These are phyloP conservation scores for Cerastis leucographa DNA, from an alignment of 2,888 invertebrate genomes.

Conservation along the genomic window DNA sequence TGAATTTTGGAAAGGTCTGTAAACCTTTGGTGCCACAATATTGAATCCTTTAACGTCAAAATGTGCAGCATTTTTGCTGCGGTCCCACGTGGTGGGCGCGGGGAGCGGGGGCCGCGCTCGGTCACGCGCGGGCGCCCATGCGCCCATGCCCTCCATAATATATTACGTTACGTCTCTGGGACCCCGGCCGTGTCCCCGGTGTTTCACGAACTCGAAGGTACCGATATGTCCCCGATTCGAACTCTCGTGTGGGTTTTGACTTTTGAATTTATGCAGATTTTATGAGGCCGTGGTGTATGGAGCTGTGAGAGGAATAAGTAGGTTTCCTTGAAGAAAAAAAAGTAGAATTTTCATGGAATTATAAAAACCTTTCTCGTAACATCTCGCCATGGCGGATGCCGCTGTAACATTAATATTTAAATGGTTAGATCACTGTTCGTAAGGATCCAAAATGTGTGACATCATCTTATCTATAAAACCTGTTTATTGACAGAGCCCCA, in stretches of 20 bases:
- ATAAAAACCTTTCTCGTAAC: neutral
- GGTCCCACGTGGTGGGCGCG: conserved; percentile 18
- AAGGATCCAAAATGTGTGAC: conserved; percentile 16
- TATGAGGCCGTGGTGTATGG: conserved; percentile 4
- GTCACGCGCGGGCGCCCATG: conserved; percentile 60
- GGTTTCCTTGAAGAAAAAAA: neutral
- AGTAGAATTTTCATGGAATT: neutral
- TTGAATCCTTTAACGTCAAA: conserved; percentile 10
- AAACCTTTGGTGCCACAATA: conserved; percentile 1
- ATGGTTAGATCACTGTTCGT: conserved; percentile 10
- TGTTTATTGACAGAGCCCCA: neutral
- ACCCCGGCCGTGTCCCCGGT: conserved; percentile 23
- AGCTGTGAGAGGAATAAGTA: neutral
- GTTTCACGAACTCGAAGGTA: conserved; percentile 58
- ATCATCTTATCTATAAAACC: conserved; percentile 26
- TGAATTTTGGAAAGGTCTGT: neutral
- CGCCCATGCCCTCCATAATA: conserved; percentile 57
- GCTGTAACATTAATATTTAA: neutral
- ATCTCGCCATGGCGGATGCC: too few relatives aligned
- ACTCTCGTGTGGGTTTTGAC: conserved; percentile 30
- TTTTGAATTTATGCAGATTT: conserved; percentile 46
- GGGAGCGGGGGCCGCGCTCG: conserved; percentile 11
- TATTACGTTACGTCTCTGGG: conserved; percentile 55
- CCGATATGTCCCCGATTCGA: conserved; percentile 56
- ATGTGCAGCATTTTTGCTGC: conserved; percentile 30